phyloP scores from a whole-genome alignment of 2,113 vertebrate species.

The Colistium nudipinnis region DNA sequence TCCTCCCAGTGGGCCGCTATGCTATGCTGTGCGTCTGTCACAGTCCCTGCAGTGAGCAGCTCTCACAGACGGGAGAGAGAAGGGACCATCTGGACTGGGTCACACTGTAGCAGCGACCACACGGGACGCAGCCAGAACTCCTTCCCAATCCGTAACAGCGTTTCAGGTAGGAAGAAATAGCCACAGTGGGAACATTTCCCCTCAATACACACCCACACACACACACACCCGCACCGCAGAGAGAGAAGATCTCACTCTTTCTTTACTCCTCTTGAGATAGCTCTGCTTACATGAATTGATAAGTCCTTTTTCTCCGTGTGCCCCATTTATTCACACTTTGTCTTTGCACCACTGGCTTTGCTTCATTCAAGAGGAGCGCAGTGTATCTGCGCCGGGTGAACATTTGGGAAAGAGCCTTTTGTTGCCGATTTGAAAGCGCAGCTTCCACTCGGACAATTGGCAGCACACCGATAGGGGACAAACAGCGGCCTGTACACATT shows the following conservation, averaged over 20 bases:
- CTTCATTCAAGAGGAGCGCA: slow-evolving; percentile 67
- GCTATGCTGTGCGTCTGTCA: slow-evolving; percentile 60
- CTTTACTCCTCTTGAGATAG: slow-evolving; percentile 69
- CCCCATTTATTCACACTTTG: slow-evolving; percentile 73
- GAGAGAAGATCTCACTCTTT: slow-evolving; percentile 56
- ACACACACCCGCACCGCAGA: slow-evolving; percentile 18
- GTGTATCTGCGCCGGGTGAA: slow-evolving; percentile 61
- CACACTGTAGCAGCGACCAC: slow-evolving; percentile 65
- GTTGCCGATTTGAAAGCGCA: slow-evolving; percentile 74
- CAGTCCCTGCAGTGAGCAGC: slow-evolving; percentile 47
- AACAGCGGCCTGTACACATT: slow-evolving; percentile 52
- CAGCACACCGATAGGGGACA: slow-evolving; percentile 65
- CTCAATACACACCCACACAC: slow-evolving; percentile 30
- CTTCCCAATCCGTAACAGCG: slow-evolving; percentile 57
- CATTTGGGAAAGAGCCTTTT: slow-evolving; percentile 70
- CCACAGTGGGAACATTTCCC: slow-evolving; percentile 59
- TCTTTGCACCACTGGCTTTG: slow-evolving; percentile 69
- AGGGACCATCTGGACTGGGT: slow-evolving; percentile 76
- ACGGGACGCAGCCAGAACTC: slow-evolving; percentile 62
- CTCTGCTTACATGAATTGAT: slow-evolving; percentile 74
- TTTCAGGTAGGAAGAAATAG: slow-evolving; percentile 59
- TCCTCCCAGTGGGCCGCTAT: slow-evolving; percentile 46
- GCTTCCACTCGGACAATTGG: slow-evolving; percentile 71
- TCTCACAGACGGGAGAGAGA: slow-evolving; percentile 52
- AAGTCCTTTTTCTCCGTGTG: slow-evolving; percentile 74